Base-by-base conservation (phyloP, 2,888 invertebrate species). In the Pseudococcus jackbeardsleyi region DNA sequence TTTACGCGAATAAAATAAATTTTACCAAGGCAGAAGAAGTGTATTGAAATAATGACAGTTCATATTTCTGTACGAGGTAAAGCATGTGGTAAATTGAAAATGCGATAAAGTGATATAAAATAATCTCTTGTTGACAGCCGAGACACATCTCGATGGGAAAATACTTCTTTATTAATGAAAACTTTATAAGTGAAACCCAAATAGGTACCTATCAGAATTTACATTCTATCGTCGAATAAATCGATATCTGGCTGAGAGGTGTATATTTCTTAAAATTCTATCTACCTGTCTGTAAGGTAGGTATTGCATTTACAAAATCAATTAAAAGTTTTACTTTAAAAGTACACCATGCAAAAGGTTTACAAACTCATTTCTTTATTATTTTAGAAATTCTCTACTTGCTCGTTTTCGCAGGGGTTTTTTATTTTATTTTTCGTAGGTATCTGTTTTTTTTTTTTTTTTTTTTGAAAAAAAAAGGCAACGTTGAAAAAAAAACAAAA, bases 1-100 rank as follows among this genome's bases (percentile, higher is more conserved):
- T 82, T 82, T 82, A 82, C 79, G n/a, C 79, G 19, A 82, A 46
- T 82, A 46, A 82, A 82, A 82, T 82, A 82, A 82, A 82, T 82
- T 82, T 46, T 19, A 8, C 46, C 6, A 8, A 19, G 46, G 7
- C 46, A 82, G n/a, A 82, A 33, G 72, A 72, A 72, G 33, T 77
- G 9, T 46, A 82, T 82, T 82, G 79, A 82, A 82, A 82, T 82
- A 46, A 82, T 82, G 46, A 82, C 79, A 82, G 79, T 77, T 77
- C 77, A 77, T 77, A 77, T 77, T 77, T 77, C 19, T 39, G n/a
- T 39, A 77, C 17, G 39, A n/a, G 15, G 77, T 77, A 39, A 42
- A 77, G 39, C 77, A 77, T 64, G 64, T 64, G 64, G 77, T 77
- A 33, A 42, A 77, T 77, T 42, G 77, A 77, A 77, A 39, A 77